Base-by-base conservation (phyloP, 2,113 vertebrate genomes). In the Neodontobutis hainanensis region DNA sequence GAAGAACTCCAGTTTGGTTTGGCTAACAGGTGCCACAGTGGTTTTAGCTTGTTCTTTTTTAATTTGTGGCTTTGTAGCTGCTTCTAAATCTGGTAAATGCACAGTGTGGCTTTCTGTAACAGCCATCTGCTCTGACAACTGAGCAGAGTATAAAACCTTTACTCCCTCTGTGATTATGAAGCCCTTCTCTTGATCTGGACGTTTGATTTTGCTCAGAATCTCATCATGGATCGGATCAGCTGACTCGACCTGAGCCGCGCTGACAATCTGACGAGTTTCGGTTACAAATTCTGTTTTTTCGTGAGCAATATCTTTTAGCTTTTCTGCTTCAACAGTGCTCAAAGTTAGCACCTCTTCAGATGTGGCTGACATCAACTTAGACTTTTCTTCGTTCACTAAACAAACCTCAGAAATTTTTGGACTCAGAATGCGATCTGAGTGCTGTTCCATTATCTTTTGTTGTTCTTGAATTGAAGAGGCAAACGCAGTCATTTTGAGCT, bases 381-480 rank as follows among this genome's bases (percentile, higher is more conserved):
- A 77, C 1, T 51, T 72, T 5, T 78, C 65, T 51, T 94, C 91
- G 72, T 49, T 73, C 38, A 59, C 51, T 0, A 74, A 34, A 40
- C 88, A 15, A 0, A 88, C 78, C 8, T 91, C 80, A 0, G 83
- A 19, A 0, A 89, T 14, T 58, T 90, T 89, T 3, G 90, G 91
- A 42, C 91, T 92, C 66, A 89, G 69, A 6, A 94, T 90, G 0
- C 70, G 62, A n/a, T 91, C 86, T 4, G 78, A 86, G 59, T 91
- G 92, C 61, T 93, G 91, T 55, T 93, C 93, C 0, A 56, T 83
- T 35, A 94, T 88, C 19, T 87, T 84, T 14, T 69, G 83, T 4
- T 63, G 91, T 69, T 94, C 92, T 68, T 91, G 90, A 55, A 93
- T 84, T 8, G 88, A 74, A 34, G 90, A 88, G 11, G 90, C 43